Evolutionary conservation across 2,888 invertebrate genomes (phyloP).

Genomic region (Ethmia dodecea): DNA sequence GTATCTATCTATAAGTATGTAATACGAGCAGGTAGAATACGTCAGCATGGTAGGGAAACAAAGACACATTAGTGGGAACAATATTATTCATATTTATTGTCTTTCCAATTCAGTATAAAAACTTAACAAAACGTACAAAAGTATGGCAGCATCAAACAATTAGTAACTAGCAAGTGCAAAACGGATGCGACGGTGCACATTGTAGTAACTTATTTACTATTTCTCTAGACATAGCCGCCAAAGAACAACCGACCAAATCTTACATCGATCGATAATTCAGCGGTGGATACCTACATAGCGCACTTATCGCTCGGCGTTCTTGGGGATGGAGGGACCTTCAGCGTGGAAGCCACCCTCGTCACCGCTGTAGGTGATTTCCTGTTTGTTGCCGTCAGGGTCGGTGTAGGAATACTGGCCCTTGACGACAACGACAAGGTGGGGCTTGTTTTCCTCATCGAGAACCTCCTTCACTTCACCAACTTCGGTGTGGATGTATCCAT

Average conservation of each 20-base stretch:
- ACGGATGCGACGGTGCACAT: constrained; percentile 11
- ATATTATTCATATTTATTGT: constrained; percentile 14
- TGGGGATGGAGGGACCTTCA: constrained; percentile 79
- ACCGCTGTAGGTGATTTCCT: constrained; percentile 71
- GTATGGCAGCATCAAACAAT: constrained; percentile 38
- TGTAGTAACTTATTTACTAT: constrained; percentile 7
- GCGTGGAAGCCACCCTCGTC: constrained; percentile 81
- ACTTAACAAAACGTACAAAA: constrained; percentile 44
- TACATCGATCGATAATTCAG: constrained; percentile 20
- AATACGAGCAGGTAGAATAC: too few relatives aligned
- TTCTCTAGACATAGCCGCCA: constrained; percentile 6
- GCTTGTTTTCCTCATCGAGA: constrained; percentile 77
- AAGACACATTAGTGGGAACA: too few relatives aligned
- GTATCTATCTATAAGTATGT: too few relatives aligned
- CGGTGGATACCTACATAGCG: constrained; percentile 5
- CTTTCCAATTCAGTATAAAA: constrained; percentile 27
- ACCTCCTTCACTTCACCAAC: constrained; percentile 52
- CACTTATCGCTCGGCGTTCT: constrained; percentile 35
- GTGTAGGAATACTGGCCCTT: constrained; percentile 78
- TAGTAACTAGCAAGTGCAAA: constrained; percentile 22
- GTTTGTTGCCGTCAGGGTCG: constrained; percentile 71
- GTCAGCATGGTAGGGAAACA: too few relatives aligned
- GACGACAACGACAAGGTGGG: constrained; percentile 71
- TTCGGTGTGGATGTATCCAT: constrained; percentile 74
- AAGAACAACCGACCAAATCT: constrained; percentile 10